Evolutionary conservation across 2,113 vertebrate species (phyloP).

Genomic region (Poecile atricapillus): DNA sequence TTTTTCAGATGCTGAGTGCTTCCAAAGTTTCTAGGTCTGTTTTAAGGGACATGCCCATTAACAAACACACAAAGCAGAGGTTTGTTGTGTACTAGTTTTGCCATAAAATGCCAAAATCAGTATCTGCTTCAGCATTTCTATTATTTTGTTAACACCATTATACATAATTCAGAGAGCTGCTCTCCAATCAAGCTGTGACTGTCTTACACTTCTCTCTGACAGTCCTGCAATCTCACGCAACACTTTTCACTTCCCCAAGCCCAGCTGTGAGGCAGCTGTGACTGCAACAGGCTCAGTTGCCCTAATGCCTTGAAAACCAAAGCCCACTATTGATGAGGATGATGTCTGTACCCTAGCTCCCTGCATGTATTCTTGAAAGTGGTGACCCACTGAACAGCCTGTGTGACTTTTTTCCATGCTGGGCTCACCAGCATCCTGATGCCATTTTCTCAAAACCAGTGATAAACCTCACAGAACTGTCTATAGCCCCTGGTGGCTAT

Average conservation of each 20-base stretch:
- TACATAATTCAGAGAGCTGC: neutral
- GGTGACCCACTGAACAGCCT: neutral
- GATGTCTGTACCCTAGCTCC: neutral
- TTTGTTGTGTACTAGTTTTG: neutral
- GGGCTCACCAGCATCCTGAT: neutral
- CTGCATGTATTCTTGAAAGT: accelerated
- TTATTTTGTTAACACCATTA: neutral
- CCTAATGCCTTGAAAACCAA: neutral
- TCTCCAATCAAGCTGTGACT: neutral
- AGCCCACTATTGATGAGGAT: neutral
- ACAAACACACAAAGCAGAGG: neutral
- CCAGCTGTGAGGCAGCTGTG: neutral
- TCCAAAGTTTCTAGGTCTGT: neutral
- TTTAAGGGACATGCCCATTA: neutral
- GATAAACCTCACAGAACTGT: neutral
- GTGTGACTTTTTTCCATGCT: neutral
- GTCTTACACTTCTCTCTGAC: neutral
- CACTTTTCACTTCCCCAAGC: neutral
- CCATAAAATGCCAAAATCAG: neutral
- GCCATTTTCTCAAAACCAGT: neutral
- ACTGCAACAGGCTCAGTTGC: neutral
- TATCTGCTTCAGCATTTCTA: neutral
- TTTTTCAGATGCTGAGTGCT: neutral
- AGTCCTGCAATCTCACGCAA: neutral
- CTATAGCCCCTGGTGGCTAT: neutral